These are phyloP conservation scores for Listronotus bonariensis DNA, from an alignment of 1,140 invertebrate species.

Conservation along the genomic window DNA sequence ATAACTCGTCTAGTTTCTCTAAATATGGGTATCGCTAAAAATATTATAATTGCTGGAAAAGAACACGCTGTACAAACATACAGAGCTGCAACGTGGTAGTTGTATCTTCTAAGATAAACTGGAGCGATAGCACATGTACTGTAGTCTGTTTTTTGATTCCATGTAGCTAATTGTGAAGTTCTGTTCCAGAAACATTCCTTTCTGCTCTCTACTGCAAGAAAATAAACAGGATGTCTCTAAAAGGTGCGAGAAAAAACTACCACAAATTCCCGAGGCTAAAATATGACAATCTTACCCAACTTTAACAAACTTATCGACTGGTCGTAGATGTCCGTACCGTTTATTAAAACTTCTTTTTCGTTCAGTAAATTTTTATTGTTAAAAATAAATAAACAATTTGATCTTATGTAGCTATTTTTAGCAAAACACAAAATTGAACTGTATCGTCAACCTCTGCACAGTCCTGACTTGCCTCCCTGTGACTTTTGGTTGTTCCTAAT, in stretches of 20 bases:
- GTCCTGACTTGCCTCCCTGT: too few relatives aligned
- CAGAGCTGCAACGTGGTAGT: slow-evolving; percentile 58
- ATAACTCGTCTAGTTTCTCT: slow-evolving; percentile 56
- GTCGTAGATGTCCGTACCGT: too few relatives aligned
- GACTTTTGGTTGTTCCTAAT: too few relatives aligned
- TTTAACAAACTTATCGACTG: not conserved
- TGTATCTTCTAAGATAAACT: slow-evolving; percentile 56
- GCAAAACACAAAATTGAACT: too few relatives aligned
- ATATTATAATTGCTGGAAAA: slow-evolving; percentile 61
- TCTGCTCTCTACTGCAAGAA: slow-evolving; percentile 54
- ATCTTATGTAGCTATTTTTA: too few relatives aligned
- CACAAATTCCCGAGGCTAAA: too few relatives aligned
- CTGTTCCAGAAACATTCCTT: slow-evolving; percentile 59
- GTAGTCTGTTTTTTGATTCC: slow-evolving; percentile 62
- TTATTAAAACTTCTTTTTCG: too few relatives aligned
- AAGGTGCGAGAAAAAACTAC: too few relatives aligned
- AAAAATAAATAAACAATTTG: too few relatives aligned
- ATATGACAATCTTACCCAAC: not conserved
- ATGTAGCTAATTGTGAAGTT: slow-evolving; percentile 42
- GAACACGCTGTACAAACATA: slow-evolving; percentile 56
- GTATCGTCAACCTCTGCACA: too few relatives aligned
- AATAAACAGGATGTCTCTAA: too few relatives aligned
- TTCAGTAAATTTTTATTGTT: too few relatives aligned
- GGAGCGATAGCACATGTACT: slow-evolving; percentile 59
- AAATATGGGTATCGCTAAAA: slow-evolving; percentile 59